Conservation (phyloP, 2,888 invertebrate genomes). For the Brenthis ino region DNA sequence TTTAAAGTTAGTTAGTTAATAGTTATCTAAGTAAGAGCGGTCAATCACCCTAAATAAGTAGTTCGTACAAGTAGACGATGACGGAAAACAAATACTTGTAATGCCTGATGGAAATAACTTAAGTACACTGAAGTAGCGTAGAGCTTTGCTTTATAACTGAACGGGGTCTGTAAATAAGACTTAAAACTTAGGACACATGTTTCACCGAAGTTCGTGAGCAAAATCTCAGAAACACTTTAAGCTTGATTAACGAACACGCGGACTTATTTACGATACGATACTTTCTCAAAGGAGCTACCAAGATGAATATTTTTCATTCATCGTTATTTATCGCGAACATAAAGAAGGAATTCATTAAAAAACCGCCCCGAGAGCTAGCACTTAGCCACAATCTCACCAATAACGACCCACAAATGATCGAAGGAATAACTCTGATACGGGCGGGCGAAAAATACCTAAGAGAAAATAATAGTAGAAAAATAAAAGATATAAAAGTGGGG, state of each 20-base stretch:
- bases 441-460: conserved; percentile 76
- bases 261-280: conserved; percentile 29
- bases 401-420: conserved; percentile 76
- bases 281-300: conserved; percentile 34
- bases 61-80: not conserved
- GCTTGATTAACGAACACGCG: conserved; percentile 35
- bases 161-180: conserved; percentile 41
- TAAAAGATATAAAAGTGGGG: conserved; percentile 76
- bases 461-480: conserved; percentile 79
- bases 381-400: conserved; percentile 75
- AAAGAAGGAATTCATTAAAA: conserved; percentile 76
- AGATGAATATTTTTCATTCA: conserved; percentile 52
- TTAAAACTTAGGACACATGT: conserved; percentile 39
- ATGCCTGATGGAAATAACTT: conserved; percentile 22
- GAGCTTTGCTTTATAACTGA: conserved; percentile 23
- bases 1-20: no score
- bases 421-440: conserved; percentile 64
- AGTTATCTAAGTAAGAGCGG: not conserved
- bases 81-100: conserved; percentile 19
- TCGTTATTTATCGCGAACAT: conserved; percentile 61
- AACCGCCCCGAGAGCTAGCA: conserved; percentile 64
- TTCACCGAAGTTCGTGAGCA: conserved; percentile 34
- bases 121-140: conserved; percentile 22
- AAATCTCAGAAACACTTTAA: conserved; percentile 34
- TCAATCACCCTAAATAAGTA: not conserved